A percentile compares a stretch with the other conserved stretches of the same genome.
Conservation (phyloP, 2,797 vertebrate species). For the Euphonia xanthogaster region DNA sequence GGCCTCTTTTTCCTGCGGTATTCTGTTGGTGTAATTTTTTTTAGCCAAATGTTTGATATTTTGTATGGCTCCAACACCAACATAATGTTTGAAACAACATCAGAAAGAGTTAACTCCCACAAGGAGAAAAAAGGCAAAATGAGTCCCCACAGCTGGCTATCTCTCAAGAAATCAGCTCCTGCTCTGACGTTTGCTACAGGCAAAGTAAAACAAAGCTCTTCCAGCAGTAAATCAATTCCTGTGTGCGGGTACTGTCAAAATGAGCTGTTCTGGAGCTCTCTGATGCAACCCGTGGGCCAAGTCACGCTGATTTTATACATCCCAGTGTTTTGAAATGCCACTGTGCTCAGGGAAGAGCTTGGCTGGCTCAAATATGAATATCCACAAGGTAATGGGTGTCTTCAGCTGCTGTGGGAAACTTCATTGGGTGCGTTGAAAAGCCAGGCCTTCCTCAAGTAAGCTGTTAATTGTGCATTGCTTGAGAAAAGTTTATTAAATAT, state of each 20-base stretch:
- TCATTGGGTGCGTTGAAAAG: background rate
- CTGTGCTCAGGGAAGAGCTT: background rate
- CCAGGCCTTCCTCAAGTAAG: background rate
- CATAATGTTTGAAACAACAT: background rate
- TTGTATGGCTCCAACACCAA: background rate
- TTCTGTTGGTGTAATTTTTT: background rate
- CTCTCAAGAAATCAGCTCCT: conserved; percentile 22
- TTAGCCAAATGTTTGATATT: background rate
- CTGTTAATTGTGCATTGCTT: background rate
- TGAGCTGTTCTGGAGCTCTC: background rate
- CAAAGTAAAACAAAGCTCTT: conserved; percentile 39
- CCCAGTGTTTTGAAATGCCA: background rate
- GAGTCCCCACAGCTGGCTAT: background rate
- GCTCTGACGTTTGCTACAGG: background rate
- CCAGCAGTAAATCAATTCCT: conserved; percentile 17
- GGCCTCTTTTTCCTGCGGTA: background rate
- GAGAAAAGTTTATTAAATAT: background rate
- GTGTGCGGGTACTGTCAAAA: conserved; percentile 3
- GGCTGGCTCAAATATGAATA: background rate
- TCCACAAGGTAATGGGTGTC: background rate
- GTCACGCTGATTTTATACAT: background rate
- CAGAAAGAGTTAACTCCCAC: conserved; percentile 3
- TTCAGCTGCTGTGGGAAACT: background rate
- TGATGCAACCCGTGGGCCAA: background rate
- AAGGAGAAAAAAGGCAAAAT: background rate